These are phyloP conservation scores for Tinamus major DNA, from an alignment of 2,797 vertebrate genomes.

Conservation along the genomic window DNA sequence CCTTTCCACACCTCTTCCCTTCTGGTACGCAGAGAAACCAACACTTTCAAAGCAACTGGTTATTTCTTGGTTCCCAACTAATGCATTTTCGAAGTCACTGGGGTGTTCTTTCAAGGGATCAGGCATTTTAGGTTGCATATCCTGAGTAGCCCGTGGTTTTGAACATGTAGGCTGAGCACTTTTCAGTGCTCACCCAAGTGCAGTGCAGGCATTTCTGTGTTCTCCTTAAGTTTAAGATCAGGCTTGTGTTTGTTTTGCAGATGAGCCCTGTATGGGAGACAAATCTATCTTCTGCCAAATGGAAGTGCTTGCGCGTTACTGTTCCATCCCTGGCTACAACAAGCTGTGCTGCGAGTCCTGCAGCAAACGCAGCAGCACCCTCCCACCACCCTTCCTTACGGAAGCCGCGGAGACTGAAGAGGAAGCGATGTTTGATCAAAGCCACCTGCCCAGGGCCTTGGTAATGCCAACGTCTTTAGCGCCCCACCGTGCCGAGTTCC, in stretches of 20 bases:
- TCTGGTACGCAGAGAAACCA: fast-evolving
- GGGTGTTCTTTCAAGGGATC: not conserved
- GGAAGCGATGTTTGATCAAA: slow-evolving; percentile 76
- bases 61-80: not conserved
- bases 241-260: slow-evolving; percentile 76
- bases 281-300: slow-evolving; percentile 99
- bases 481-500: slow-evolving; percentile 17
- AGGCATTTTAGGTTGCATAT: not conserved
- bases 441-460: slow-evolving; percentile 73
- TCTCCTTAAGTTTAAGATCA: not conserved
- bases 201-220: fast-evolving
- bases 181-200: not conserved
- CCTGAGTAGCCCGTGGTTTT: fast-evolving
- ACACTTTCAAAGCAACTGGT: fast-evolving
- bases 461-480: slow-evolving; percentile 67
- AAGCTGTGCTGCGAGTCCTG: slow-evolving; percentile 96
- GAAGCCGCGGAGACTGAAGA: slow-evolving; percentile 81
- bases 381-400: slow-evolving; percentile 74
- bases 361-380: slow-evolving; percentile 79
- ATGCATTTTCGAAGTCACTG: not conserved
- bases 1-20: fast-evolving
- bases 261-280: slow-evolving; percentile 92
- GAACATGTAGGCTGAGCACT: not conserved
- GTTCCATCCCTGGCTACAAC: slow-evolving; percentile 95
- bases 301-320: slow-evolving; percentile 96